Base-by-base conservation (phyloP, 1,140 invertebrate species). In the Vanessa atalanta region DNA sequence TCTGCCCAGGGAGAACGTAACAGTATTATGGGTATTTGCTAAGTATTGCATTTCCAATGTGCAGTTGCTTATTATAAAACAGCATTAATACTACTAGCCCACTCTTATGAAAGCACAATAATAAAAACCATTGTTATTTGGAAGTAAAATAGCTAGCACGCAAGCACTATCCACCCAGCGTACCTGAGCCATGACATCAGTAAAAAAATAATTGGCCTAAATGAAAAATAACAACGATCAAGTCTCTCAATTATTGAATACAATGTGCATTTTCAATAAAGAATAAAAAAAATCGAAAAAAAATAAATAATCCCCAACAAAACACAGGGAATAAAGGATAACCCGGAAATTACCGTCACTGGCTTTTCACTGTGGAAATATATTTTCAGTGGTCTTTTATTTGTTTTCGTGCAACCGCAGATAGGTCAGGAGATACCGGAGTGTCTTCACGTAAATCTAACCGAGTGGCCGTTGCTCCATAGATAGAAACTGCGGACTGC, bases 381-480 rank as follows among this genome's bases (percentile, higher is more conserved):
- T 71, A 75, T 75, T 75, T 71, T 63, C 43, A 47, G 64, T 47
- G 69, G 64, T 75, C 14, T 75, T 75, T 71, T 37, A 71, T 61
- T 70, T 70, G 79, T 76, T 79, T 75, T 72, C 74, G 70, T 67
- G 53, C 64, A 77, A 77, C 77, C 79, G 57, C 75, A 71, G 73
- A 75, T 75, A 71, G 73, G 69, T 71, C 73, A 66, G 69, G 72
- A 75, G 77, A 81, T 81, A 75, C 75, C 65, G 65, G 51, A 71
- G 73, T 61, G 31, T 78, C 73, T 78, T 81, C 81, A 75, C 82
- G 84, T 88, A 88, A 88, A 88, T 88, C 83, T 84, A 82, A 75
- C 79, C 68, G 73, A 71, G 73, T 66, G 68, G 71, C 67, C 70
- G 71, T 64, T 60, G 65, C 72, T 61, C 83, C 70, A 74, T 70